phyloP scores from a whole-genome alignment of 2,888 invertebrate genomes.

The Orchesellides sinensis region DNA sequence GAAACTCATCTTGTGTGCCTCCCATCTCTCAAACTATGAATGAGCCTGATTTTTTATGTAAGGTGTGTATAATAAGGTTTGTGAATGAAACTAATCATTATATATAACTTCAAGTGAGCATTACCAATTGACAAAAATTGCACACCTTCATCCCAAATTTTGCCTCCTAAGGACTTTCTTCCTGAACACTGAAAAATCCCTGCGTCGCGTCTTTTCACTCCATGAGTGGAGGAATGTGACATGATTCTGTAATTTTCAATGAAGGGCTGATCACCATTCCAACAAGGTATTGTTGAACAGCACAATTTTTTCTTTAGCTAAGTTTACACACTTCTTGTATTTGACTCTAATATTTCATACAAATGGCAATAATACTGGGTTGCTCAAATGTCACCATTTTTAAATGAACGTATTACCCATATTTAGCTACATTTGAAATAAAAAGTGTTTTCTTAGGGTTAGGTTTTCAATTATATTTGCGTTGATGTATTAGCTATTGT shows the following conservation, averaged over 20 bases:
- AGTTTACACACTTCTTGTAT: no score
- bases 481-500: no score
- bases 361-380: neutral
- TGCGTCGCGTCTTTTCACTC: neutral
- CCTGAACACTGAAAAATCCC: neutral
- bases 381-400: neutral
- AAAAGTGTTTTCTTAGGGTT: no score
- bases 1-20: neutral
- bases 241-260: slow-evolving; percentile 26
- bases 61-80: slow-evolving; percentile 3
- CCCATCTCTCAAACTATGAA: neutral
- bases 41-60: neutral
- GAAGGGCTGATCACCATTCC: slow-evolving; percentile 9
- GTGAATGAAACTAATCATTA: slow-evolving; percentile 43
- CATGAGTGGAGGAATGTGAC: slow-evolving; percentile 21
- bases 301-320: no score
- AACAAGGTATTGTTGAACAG: neutral
- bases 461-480: no score
- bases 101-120: slow-evolving; percentile 15
- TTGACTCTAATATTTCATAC: no score
- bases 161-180: neutral
- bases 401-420: neutral
- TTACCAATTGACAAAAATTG: slow-evolving; percentile 33
- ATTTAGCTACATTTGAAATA: neutral
- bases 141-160: neutral